A percentile compares a stretch with the other conserved stretches of the same genome.
phyloP scores from a whole-genome alignment of 2,113 vertebrate genomes.

The Neoarius graeffei region DNA sequence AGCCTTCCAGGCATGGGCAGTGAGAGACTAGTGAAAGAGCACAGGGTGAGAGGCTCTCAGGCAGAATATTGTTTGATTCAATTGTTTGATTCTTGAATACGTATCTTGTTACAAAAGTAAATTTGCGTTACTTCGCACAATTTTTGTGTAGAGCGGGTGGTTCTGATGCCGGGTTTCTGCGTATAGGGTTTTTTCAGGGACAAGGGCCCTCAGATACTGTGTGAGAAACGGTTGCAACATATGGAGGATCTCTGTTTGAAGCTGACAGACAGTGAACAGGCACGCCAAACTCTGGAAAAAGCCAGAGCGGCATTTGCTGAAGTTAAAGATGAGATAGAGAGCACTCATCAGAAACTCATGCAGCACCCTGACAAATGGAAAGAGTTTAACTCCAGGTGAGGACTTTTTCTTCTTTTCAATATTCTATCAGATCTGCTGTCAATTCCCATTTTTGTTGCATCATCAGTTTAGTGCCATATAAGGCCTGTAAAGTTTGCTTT shows the following conservation, averaged over 20 bases:
- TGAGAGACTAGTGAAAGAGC: slow-evolving; percentile 87
- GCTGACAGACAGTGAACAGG: slow-evolving; percentile 80
- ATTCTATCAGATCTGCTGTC: not conserved
- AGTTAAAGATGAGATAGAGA: slow-evolving; percentile 78
- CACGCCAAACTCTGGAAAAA: slow-evolving; percentile 72
- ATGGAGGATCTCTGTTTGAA: slow-evolving; percentile 93
- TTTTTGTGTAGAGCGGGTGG: not conserved
- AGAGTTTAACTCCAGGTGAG: slow-evolving; percentile 81
- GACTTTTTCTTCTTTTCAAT: not conserved
- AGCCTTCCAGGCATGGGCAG: slow-evolving; percentile 81
- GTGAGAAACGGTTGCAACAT: slow-evolving; percentile 86
- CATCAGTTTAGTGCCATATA: not conserved
- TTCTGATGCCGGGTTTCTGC: slow-evolving; percentile 16
- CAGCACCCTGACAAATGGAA: slow-evolving; percentile 89
- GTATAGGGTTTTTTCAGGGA: slow-evolving; percentile 88
- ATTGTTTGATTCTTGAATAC: not conserved
- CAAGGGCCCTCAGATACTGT: slow-evolving; percentile 84
- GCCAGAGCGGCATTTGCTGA: slow-evolving; percentile 75
- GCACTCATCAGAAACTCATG: slow-evolving; percentile 77
- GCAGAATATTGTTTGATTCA: not conserved
- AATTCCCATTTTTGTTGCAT: not conserved
- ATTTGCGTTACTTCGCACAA: not conserved
- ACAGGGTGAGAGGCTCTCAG: slow-evolving; percentile 77
- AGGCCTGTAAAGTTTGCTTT: not conserved
- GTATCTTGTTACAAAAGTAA: not conserved